Conservation (phyloP, 2,797 vertebrate genomes). For the Thaleichthys pacificus region DNA sequence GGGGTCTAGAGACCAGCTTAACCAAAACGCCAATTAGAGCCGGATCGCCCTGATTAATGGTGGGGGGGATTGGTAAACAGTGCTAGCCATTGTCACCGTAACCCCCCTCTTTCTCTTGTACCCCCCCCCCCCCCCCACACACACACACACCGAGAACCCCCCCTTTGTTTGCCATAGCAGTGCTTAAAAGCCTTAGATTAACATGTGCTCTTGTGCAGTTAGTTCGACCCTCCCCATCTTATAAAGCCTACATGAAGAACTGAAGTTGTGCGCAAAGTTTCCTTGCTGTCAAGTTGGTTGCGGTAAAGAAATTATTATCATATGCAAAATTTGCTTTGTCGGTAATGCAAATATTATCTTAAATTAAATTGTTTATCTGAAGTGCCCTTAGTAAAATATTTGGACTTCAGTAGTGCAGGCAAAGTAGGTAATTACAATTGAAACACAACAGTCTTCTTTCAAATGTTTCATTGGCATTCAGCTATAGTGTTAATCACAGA, state of each 20-base stretch:
- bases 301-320: neutral
- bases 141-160: slow-evolving; percentile 30
- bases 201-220: slow-evolving; percentile 31
- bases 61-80: slow-evolving; percentile 75
- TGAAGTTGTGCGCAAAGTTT: neutral
- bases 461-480: slow-evolving; percentile 31
- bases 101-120: slow-evolving; percentile 37
- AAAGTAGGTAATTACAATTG: slow-evolving; percentile 1
- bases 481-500: slow-evolving; percentile 67
- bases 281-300: slow-evolving; percentile 24
- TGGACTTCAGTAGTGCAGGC: neutral
- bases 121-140: neutral
- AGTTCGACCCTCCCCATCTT: slow-evolving; percentile 8
- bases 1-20: slow-evolving; percentile 86
- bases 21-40: slow-evolving; percentile 87
- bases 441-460: slow-evolving; percentile 33
- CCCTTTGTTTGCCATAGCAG: slow-evolving; percentile 35
- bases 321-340: too few relatives aligned
- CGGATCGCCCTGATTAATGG: slow-evolving; percentile 77
- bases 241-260: neutral
- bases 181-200: slow-evolving; percentile 45
- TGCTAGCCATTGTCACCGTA: slow-evolving; percentile 65
- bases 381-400: neutral
- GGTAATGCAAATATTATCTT: neutral
- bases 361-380: neutral